These are phyloP conservation scores for Leucopsar rothschildi DNA, from an alignment of 2,113 vertebrate species.

Conservation along the genomic window DNA sequence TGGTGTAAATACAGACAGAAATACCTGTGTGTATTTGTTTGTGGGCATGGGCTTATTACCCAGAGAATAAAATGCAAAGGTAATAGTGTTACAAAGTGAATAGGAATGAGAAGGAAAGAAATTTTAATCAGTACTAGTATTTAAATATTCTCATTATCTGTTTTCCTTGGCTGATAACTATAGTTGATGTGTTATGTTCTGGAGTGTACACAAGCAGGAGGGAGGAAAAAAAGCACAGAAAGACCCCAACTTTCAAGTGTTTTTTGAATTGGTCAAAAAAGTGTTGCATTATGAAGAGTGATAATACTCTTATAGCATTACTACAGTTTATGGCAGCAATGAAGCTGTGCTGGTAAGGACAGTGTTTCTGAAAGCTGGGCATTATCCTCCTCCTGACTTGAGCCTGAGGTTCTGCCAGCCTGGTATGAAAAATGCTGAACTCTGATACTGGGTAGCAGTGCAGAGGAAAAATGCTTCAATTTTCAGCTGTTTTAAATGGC, in stretches of 20 bases:
- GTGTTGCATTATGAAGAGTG: not conserved
- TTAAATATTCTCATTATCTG: not conserved
- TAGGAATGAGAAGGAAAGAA: not conserved
- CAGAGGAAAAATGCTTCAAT: not conserved
- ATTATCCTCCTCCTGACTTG: not conserved
- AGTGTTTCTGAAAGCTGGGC: not conserved
- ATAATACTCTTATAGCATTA: not conserved
- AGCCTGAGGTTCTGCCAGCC: not conserved
- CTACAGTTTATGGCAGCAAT: not conserved
- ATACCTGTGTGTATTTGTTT: not conserved
- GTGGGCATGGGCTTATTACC: not conserved
- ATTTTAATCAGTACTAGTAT: not conserved
- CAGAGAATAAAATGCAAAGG: not conserved
- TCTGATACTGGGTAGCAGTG: not conserved
- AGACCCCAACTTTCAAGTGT: not conserved
- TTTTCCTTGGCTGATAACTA: not conserved
- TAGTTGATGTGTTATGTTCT: not conserved
- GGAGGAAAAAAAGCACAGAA: not conserved
- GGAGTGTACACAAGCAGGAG: not conserved
- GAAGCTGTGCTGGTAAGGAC: not conserved
- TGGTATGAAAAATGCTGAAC: not conserved
- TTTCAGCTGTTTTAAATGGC: not conserved
- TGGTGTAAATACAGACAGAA: not conserved
- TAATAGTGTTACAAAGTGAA: not conserved
- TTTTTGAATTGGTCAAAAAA: not conserved